Evolutionary conservation across 1,140 invertebrate species (phyloP), one percentile per base, ranked within the genome.

Genomic region (Polypedilum pembai): DNA sequence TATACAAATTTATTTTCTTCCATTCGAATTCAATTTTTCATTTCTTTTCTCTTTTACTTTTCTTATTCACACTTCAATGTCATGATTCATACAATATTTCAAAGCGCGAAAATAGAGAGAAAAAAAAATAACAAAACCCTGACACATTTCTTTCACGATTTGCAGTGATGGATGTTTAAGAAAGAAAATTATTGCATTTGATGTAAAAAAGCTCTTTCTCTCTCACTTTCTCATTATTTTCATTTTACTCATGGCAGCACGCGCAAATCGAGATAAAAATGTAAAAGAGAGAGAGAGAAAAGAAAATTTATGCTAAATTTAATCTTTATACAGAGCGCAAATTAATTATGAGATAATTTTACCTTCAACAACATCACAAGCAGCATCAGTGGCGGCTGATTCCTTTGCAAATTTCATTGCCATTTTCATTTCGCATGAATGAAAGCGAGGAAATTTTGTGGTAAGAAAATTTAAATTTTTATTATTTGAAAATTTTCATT

Each of bases 271-370:
- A 4, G 45, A n/a, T 45, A 45, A 15, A 56, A 56, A n/a, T 15
- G 8, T 20, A n/a, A n/a, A n/a, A n/a, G n/a, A n/a, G n/a, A n/a
- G n/a, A n/a, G n/a, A n/a, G 65, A 20, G 18, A 69, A 10, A 69
- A 18, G 8, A 69, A 69, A 69, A 18, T 69, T 69, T 69, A 69
- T 69, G 65, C 65, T 20, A 69, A 69, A 69, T 69, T 69, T 69
- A n/a, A 69, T 56, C 65, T 69, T 20, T 69, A 17, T 7, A 18
- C 5, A 20, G n/a, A 20, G 17, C 20, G 17, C 65, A 21, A 69
- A 69, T 69, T 69, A 69, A 69, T 69, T 69, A 69, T 69, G 65
- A 69, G 65, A 69, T 69, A 69, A 69, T 69, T 33, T 69, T 69
- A 21, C 65, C 65, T 69, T 69, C 20, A 69, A 10, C 65, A 18